Conservation (phyloP, 2,113 vertebrate genomes). For the Ageneiosus marmoratus region DNA sequence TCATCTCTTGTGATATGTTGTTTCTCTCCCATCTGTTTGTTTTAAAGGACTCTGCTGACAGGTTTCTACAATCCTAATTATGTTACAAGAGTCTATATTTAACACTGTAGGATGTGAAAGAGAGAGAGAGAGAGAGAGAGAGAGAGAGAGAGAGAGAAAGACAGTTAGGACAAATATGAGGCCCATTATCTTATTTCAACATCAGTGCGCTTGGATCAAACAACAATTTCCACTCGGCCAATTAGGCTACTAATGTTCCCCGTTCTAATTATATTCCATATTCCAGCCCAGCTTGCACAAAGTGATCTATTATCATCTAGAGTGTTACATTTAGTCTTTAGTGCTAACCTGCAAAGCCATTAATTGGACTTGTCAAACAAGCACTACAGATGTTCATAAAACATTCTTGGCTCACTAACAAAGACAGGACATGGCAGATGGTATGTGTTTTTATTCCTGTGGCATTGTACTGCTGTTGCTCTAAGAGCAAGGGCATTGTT, state of each 20-base stretch:
- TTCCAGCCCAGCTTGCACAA: constrained; percentile 15
- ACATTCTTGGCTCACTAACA: neutral
- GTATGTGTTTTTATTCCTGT: neutral
- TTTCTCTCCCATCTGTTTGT: constrained; percentile 27
- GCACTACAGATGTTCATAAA: neutral
- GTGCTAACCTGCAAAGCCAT: neutral
- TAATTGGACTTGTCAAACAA: constrained; percentile 4
- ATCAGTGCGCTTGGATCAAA: constrained; percentile 19
- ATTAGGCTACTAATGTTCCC: constrained; percentile 12
- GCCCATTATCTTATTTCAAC: constrained; percentile 24
- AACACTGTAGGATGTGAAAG: constrained; percentile 4
- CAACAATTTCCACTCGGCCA: neutral
- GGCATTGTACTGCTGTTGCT: neutral
- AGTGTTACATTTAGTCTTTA: neutral
- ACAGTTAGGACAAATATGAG: constrained; percentile 16
- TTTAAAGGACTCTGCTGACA: constrained; percentile 28
- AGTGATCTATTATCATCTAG: neutral
- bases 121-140: neutral
- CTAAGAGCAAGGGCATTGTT: too few relatives aligned
- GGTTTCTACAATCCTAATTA: constrained; percentile 30
- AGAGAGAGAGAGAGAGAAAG: neutral
- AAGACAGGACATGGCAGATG: neutral
- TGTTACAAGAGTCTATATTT: neutral
- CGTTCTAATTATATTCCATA: constrained; percentile 4
- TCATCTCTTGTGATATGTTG: constrained; percentile 28